Evolutionary conservation across 2,888 invertebrate genomes (phyloP), one percentile per base, ranked within the genome.

Genomic region (Hirtodrosophila trivittata): DNA sequence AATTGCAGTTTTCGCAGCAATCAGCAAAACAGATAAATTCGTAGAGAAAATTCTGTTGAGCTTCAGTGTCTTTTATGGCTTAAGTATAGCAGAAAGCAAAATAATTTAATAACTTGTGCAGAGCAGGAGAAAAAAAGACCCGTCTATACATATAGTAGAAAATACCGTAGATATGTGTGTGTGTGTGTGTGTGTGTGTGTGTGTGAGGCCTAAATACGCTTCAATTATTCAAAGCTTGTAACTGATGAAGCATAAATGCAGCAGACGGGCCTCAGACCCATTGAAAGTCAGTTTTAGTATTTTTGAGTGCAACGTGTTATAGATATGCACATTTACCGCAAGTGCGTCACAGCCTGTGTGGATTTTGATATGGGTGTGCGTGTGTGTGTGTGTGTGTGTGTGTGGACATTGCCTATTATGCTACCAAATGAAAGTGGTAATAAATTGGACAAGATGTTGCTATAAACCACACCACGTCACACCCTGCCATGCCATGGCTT

Each of bases 381-480:
- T 52, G 28, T 58, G 59, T 59, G 49, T 13, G 56, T 50, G 42
- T 14, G 37, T 32, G 47, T 18, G 25, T 65, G 60, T 64, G 46
- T 52, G 12, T 57, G 55, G 69, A 65, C 74, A 71, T 83, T 82
- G 71, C 75, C 77, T 87, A 86, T 83, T 88, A 83, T 77, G 87
- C 74, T 87, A 86, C 84, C 76, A 83, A 88, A 83, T 86, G 77
- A 86, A 86, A 88, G 87, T 86, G 87, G 87, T 88, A 86, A 86
- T 86, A 86, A 87, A 87, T 86, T 88, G 88, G 75, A 86, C 87
- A 86, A 88, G 88, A 86, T 86, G 86, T 86, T 86, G 76, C 86
- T 76, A 76, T 72, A 87, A 88, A 81, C 86, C 87, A 75, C 85
- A 87, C 71, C 71, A 77, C 72, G 69, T 66, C 62, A 70, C n/a